phyloP scores from a whole-genome alignment of 2,797 vertebrate genomes.

The Rhabdophis nuchalis region DNA sequence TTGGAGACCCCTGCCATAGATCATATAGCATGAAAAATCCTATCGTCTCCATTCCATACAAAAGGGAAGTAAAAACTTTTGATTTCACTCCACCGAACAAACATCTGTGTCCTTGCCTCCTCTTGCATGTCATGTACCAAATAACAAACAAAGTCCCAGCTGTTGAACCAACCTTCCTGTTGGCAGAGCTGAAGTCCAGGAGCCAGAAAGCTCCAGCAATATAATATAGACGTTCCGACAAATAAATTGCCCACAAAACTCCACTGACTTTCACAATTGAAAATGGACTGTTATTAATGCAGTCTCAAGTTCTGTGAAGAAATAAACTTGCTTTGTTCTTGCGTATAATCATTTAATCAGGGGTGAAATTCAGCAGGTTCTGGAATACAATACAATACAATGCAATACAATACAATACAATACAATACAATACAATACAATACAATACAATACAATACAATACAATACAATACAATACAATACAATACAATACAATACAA shows the following conservation, averaged over 20 bases:
- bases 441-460: too few relatives aligned
- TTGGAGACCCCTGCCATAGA: not conserved
- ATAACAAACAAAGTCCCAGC: not conserved
- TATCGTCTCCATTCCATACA: not conserved
- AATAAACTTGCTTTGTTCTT: not conserved
- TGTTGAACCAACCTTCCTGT: not conserved
- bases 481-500: too few relatives aligned
- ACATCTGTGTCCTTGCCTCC: not conserved
- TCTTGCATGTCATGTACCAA: not conserved
- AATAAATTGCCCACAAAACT: not conserved
- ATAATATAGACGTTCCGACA: not conserved
- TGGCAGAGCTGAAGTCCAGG: not conserved
- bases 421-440: too few relatives aligned
- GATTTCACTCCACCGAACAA: not conserved
- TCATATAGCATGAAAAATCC: not conserved
- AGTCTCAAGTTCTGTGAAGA: not conserved
- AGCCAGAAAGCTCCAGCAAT: not conserved
- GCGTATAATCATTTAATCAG: not conserved
- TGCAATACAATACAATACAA: too few relatives aligned
- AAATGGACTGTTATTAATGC: not conserved
- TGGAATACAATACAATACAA: too few relatives aligned
- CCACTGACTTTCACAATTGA: not conserved
- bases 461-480: too few relatives aligned
- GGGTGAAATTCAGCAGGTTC: too few relatives aligned
- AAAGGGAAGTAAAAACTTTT: not conserved